Percentiles rank a stretch among this genome's conserved stretches.
Conservation (phyloP, 2,888 invertebrate genomes). For the Gastrophysa polygoni region DNA sequence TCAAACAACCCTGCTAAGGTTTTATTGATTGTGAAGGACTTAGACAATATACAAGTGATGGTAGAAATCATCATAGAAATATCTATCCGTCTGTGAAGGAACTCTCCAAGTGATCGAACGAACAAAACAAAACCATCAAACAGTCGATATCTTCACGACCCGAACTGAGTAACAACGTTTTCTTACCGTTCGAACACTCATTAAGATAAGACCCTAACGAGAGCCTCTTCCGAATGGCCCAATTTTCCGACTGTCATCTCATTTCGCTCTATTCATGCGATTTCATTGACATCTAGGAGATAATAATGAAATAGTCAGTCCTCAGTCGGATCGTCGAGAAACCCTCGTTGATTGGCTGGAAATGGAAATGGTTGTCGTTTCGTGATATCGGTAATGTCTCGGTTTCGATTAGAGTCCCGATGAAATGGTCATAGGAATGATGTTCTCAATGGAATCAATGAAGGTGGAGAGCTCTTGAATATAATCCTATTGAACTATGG, state of each 20-base stretch:
- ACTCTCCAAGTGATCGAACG: too few species aligned
- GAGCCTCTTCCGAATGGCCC: conserved; percentile 21
- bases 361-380: neutral
- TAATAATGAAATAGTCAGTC: neutral
- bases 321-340: neutral
- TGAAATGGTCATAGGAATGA: too few species aligned
- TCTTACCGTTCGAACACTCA: conserved; percentile 10
- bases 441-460: too few species aligned
- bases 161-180: neutral
- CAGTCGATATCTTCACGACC: neutral
- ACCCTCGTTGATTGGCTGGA: neutral
- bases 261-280: neutral
- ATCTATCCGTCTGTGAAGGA: too few species aligned
- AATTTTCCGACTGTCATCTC: conserved; percentile 25
- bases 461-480: too few species aligned
- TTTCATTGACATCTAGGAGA: neutral
- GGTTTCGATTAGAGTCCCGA: too few species aligned
- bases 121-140: too few species aligned
- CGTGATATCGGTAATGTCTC: neutral
- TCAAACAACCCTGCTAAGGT: too few species aligned
- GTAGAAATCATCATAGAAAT: too few species aligned
- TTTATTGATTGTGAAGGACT: too few species aligned
- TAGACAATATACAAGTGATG: too few species aligned
- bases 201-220: conserved; percentile 22
- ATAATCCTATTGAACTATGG: too few species aligned